Conservation (phyloP, 2,888 invertebrate species). For the Adela reaumurella region DNA sequence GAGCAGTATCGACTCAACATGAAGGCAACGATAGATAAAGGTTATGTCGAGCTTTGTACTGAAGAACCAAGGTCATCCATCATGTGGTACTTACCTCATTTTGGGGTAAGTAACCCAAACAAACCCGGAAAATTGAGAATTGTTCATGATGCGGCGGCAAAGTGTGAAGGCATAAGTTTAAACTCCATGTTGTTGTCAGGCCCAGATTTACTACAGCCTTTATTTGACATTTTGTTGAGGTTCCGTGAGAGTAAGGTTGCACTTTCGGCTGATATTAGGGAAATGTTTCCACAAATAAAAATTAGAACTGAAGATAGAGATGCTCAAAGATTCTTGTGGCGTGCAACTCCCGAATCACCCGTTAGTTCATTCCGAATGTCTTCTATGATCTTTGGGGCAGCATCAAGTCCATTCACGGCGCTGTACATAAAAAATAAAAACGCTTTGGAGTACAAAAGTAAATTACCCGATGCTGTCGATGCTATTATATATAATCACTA, state of each 20-base stretch:
- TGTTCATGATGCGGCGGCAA: constrained; percentile 17
- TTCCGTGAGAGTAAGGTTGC: constrained; percentile 19
- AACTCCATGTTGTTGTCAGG: constrained; percentile 17
- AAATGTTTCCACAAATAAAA: constrained; percentile 13
- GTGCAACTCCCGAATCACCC: constrained; percentile 4
- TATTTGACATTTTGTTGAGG: constrained; percentile 18
- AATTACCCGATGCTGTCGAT: constrained; percentile 13
- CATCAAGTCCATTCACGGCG: constrained; percentile 6
- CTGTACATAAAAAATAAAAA: constrained; percentile 12
- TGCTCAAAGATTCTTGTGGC: not conserved
- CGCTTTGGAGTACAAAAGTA: constrained; percentile 6
- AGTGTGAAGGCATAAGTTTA: constrained; percentile 11
- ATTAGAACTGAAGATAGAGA: constrained; percentile 12
- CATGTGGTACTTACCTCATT: constrained; percentile 15
- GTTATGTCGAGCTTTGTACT: constrained; percentile 4
- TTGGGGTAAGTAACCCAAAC: constrained; percentile 12
- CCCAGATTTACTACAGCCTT: constrained; percentile 17
- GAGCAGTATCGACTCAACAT: no score
- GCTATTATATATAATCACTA: constrained; percentile 6
- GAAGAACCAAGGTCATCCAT: not conserved
- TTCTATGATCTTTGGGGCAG: constrained; percentile 12
- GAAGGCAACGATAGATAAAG: constrained; percentile 5
- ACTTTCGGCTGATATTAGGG: constrained; percentile 11
- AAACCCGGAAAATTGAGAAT: constrained; percentile 15
- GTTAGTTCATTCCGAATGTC: constrained; percentile 11